Evolutionary conservation across 2,113 vertebrate genomes (phyloP).

Genomic region (Hystrix cristata): DNA sequence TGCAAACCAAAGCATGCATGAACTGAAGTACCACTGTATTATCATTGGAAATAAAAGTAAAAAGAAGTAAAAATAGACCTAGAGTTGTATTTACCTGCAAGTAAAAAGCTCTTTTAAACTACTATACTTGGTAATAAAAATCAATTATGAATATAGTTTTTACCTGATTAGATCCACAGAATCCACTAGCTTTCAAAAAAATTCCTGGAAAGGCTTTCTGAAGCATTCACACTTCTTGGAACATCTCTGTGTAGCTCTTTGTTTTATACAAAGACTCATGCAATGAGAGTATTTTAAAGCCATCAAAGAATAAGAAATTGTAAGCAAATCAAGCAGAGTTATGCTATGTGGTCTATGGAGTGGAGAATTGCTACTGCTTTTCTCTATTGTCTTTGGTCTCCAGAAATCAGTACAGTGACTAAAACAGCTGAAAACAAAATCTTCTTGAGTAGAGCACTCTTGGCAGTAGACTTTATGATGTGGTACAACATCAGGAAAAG

Average conservation of each 20-base stretch:
- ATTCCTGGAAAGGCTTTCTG: slow-evolving; percentile 37
- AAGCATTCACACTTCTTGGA: neutral
- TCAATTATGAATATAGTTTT: slow-evolving; percentile 54
- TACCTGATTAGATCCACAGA: neutral
- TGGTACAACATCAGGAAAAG: slow-evolving; percentile 69
- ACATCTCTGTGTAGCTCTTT: neutral
- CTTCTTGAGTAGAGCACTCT: slow-evolving; percentile 52
- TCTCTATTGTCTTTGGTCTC: slow-evolving; percentile 53
- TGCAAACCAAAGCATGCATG: neutral
- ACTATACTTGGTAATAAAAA: slow-evolving; percentile 46
- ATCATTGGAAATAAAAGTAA: slow-evolving; percentile 27
- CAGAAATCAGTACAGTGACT: slow-evolving; percentile 72
- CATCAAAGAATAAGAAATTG: neutral
- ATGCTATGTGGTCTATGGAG: neutral
- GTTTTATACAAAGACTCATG: neutral
- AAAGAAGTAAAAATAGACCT: neutral
- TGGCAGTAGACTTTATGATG: slow-evolving; percentile 80
- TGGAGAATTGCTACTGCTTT: slow-evolving; percentile 50
- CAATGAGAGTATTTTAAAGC: neutral
- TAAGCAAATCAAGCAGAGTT: neutral
- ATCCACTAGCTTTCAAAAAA: slow-evolving; percentile 34
- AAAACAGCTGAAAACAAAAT: slow-evolving; percentile 75
- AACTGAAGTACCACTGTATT: neutral
- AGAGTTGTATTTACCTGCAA: neutral
- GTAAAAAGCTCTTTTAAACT: slow-evolving; percentile 53